These are phyloP conservation scores for Leptobrachium leishanense DNA, from an alignment of 2,113 vertebrate species.

Conservation along the genomic window DNA sequence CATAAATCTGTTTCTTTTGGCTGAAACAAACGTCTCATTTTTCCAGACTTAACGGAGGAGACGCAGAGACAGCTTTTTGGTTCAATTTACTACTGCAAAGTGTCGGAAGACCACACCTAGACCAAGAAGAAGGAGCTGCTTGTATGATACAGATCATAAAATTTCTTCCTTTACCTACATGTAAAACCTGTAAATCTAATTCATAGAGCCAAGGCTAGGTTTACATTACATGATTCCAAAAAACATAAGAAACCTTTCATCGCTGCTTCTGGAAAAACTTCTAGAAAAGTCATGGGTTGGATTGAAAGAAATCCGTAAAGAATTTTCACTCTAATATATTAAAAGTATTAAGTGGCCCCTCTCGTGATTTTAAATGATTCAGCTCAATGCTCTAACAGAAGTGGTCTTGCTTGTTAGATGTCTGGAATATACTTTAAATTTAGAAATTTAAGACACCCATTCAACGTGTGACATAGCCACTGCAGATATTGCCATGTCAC, in stretches of 20 bases:
- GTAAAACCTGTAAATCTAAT: not conserved
- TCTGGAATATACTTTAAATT: too few relatives aligned
- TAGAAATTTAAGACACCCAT: too few relatives aligned
- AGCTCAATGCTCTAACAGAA: too few relatives aligned
- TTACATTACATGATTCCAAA: not conserved
- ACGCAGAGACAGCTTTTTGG: not conserved
- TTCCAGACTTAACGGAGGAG: not conserved
- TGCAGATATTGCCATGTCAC: too few relatives aligned
- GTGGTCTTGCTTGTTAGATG: too few relatives aligned
- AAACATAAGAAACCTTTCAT: not conserved
- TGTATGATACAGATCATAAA: not conserved
- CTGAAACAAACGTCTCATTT: not conserved
- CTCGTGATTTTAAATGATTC: too few relatives aligned
- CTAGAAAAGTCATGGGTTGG: too few relatives aligned
- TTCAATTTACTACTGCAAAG: not conserved
- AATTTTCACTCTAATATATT: too few relatives aligned
- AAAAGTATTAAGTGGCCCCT: too few relatives aligned
- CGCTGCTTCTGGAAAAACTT: not conserved
- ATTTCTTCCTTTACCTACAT: not conserved
- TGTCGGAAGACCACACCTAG: not conserved
- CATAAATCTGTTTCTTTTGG: not conserved
- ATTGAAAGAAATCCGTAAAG: too few relatives aligned
- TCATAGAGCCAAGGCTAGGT: not conserved
- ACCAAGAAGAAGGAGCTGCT: not conserved
- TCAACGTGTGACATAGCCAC: too few relatives aligned